A percentile compares a stretch with the other conserved stretches of the same genome.
Conservation (phyloP, 2,888 invertebrate genomes). For the Drosophila borborema region DNA sequence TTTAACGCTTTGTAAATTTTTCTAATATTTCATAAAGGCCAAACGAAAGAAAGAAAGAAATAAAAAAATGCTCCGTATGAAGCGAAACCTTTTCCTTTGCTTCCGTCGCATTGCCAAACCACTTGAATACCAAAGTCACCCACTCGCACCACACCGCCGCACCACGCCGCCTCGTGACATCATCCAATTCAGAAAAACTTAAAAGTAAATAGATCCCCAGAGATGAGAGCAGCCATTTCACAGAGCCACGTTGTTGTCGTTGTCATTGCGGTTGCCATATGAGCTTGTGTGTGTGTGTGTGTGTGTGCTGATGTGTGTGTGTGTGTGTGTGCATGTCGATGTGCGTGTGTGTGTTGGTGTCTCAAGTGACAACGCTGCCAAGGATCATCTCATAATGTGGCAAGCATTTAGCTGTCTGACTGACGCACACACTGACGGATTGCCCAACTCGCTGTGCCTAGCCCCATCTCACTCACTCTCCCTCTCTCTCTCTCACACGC, state of each 20-base stretch:
- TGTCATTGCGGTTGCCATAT: conserved; percentile 33
- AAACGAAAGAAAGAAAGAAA: conserved; percentile 7
- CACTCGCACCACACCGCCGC: conserved; percentile 35
- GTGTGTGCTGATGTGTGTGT: conserved; percentile 44
- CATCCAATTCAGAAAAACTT: conserved; percentile 81
- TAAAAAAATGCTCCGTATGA: conserved; percentile 20
- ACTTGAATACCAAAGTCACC: conserved; percentile 68
- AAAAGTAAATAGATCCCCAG: conserved; percentile 83
- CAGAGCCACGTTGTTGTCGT: conserved; percentile 33
- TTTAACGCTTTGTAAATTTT: conserved; percentile 77
- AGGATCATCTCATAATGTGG: conserved; percentile 83
- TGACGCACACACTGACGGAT: conserved; percentile 49
- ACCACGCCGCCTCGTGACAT: conserved; percentile 63
- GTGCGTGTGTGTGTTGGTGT: conserved; percentile 44
- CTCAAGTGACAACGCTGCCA: conserved; percentile 82
- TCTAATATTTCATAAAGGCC: conserved; percentile 71
- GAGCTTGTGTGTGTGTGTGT: conserved; percentile 7
- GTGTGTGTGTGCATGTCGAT: neutral
- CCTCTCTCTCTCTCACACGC: neutral
- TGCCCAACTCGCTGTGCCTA: conserved; percentile 32
- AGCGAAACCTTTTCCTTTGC: conserved; percentile 57
- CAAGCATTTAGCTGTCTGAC: conserved; percentile 77
- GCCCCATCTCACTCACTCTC: neutral
- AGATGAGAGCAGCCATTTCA: conserved; percentile 63
- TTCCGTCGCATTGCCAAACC: conserved; percentile 42